These are phyloP conservation scores for Pseudorasbora parva DNA, from an alignment of 2,113 vertebrate species.

Conservation along the genomic window DNA sequence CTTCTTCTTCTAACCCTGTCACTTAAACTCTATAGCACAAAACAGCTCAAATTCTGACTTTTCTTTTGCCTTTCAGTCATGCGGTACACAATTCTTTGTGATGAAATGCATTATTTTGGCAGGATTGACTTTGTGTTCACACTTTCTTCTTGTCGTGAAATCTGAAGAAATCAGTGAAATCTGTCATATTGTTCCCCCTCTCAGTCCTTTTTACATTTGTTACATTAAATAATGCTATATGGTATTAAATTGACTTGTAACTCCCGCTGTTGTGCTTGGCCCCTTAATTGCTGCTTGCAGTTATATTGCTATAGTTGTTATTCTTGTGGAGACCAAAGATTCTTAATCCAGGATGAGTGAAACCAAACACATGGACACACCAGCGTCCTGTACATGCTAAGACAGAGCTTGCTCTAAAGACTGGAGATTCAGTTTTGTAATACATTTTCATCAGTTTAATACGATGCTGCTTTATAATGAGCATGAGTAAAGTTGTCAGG, in stretches of 20 bases:
- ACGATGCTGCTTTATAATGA: neutral
- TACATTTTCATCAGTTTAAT: neutral
- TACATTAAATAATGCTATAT: neutral
- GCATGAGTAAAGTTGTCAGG: neutral
- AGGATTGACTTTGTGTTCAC: neutral
- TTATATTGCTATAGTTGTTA: slow-evolving; percentile 60
- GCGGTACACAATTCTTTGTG: neutral
- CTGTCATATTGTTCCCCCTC: slow-evolving; percentile 59
- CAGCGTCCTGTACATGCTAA: neutral
- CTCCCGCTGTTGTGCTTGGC: neutral
- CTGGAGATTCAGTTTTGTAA: neutral
- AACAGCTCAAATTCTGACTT: neutral
- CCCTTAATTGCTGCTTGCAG: slow-evolving; percentile 26
- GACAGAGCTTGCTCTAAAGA: neutral
- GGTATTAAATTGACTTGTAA: neutral
- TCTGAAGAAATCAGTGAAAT: neutral
- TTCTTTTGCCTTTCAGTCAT: neutral
- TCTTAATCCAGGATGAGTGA: slow-evolving; percentile 35
- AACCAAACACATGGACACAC: neutral
- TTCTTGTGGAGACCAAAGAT: slow-evolving; percentile 76
- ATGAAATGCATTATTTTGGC: neutral
- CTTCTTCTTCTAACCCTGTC: too few species aligned
- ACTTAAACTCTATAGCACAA: neutral
- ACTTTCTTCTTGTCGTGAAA: neutral
- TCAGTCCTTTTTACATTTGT: neutral